These are phyloP conservation scores for Drosophila prolongata DNA, from an alignment of 2,888 invertebrate genomes.

Conservation along the genomic window DNA sequence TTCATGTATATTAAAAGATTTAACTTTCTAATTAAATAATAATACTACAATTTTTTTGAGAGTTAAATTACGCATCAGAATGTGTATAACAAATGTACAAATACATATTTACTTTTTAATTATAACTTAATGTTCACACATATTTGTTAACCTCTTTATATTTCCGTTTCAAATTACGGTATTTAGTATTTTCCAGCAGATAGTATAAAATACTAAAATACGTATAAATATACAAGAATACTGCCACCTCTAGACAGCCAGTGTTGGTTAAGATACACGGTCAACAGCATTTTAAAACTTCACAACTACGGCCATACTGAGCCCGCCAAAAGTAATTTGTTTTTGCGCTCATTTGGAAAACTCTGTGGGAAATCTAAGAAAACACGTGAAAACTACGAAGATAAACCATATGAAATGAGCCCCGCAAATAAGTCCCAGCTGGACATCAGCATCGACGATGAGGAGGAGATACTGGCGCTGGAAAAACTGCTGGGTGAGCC, in stretches of 20 bases:
- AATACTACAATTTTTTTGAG: too few species aligned
- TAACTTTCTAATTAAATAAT: too few species aligned
- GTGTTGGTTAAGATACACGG: conserved; percentile 28
- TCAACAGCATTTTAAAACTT: too few species aligned
- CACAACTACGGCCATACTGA: conserved; percentile 3
- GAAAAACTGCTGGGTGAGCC: conserved; percentile 75
- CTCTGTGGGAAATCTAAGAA: conserved; percentile 4
- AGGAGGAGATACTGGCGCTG: conserved; percentile 74
- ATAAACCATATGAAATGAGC: conserved; percentile 37
- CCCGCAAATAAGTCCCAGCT: conserved; percentile 49
- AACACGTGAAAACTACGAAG: not conserved
- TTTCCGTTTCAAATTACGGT: too few species aligned
- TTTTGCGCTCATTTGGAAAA: conserved; percentile 38
- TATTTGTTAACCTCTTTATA: too few species aligned
- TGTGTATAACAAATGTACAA: too few species aligned
- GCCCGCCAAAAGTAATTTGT: conserved; percentile 65
- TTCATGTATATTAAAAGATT: too few species aligned
- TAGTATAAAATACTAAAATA: not conserved
- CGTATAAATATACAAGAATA: not conserved
- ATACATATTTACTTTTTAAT: too few species aligned
- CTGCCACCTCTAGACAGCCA: not conserved
- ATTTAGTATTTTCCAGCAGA: too few species aligned
- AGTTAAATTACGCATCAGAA: too few species aligned
- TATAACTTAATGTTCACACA: too few species aligned
- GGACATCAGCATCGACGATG: conserved; percentile 70